These are phyloP conservation scores for Lepetodrilus schrolli DNA, from an alignment of 2,888 invertebrate species.

Conservation along the genomic window DNA sequence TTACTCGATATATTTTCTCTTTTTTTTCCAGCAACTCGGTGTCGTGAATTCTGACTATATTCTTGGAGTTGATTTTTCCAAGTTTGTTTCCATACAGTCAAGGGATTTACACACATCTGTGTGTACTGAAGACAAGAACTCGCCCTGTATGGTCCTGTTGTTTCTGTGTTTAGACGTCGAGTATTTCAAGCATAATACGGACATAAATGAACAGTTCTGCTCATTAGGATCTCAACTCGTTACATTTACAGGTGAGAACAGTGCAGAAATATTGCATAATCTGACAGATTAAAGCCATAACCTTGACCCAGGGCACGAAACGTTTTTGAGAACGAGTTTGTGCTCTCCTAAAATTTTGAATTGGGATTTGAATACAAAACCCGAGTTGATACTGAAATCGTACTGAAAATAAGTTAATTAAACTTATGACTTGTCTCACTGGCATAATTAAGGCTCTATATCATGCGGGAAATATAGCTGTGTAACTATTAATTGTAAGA, in stretches of 20 bases:
- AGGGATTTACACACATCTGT: background rate
- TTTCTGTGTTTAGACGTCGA: slow-evolving; percentile 10
- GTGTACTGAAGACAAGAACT: background rate
- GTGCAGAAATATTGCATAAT: too few species aligned
- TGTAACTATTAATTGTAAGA: too few species aligned
- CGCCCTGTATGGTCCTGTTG: background rate
- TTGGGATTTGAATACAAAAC: too few species aligned
- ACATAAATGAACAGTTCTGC: background rate
- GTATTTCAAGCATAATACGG: slow-evolving; percentile 6
- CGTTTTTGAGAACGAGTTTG: too few species aligned
- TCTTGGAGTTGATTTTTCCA: slow-evolving; percentile 4
- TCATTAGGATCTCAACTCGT: background rate
- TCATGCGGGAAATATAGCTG: too few species aligned
- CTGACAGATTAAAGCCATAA: background rate
- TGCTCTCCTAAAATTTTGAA: too few species aligned
- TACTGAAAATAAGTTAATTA: too few species aligned
- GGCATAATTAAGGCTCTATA: too few species aligned
- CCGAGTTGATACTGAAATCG: too few species aligned
- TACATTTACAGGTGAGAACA: background rate
- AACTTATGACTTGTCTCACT: too few species aligned
- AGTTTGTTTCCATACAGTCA: background rate
- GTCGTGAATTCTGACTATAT: background rate
- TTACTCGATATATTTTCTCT: too few species aligned
- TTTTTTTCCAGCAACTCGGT: background rate
- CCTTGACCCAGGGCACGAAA: too few species aligned